phyloP scores from a whole-genome alignment of 1,140 invertebrate genomes.

The Prorops nasuta region DNA sequence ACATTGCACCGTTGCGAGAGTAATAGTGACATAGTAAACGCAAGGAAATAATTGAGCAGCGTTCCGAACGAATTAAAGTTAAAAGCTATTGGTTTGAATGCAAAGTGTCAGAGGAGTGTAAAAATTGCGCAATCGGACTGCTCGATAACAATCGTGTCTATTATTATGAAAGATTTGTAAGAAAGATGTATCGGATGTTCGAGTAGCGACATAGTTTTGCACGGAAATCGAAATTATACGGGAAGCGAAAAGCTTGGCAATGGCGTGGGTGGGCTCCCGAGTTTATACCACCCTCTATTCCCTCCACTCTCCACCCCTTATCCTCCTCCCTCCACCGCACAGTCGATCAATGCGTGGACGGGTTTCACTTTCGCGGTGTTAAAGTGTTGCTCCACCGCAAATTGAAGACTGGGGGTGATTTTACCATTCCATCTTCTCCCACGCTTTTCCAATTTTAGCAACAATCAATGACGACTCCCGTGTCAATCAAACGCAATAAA shows the following conservation, averaged over 20 bases:
- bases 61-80: too few species aligned
- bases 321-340: conserved; percentile 37
- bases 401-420: conserved; percentile 9
- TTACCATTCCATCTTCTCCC: background rate
- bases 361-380: conserved; percentile 58
- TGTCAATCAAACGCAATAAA: too few species aligned
- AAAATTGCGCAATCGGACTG: too few species aligned
- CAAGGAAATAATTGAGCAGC: too few species aligned
- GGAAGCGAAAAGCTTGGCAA: conserved; percentile 24
- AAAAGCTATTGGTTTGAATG: too few species aligned
- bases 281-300: conserved; percentile 36
- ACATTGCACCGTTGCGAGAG: background rate
- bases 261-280: conserved; percentile 34
- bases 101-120: too few species aligned
- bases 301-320: conserved; percentile 16
- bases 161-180: too few species aligned
- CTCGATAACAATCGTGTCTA: too few species aligned
- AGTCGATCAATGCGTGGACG: conserved; percentile 57
- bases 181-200: too few species aligned
- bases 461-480: too few species aligned
- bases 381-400: conserved; percentile 48
- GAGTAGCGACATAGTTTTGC: too few species aligned
- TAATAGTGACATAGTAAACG: too few species aligned
- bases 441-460: background rate
- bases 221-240: conserved; percentile 35